These are phyloP conservation scores for Umimayanthus kanabou DNA, from an alignment of 92 coral and sea anemone species.

Conservation along the genomic window DNA sequence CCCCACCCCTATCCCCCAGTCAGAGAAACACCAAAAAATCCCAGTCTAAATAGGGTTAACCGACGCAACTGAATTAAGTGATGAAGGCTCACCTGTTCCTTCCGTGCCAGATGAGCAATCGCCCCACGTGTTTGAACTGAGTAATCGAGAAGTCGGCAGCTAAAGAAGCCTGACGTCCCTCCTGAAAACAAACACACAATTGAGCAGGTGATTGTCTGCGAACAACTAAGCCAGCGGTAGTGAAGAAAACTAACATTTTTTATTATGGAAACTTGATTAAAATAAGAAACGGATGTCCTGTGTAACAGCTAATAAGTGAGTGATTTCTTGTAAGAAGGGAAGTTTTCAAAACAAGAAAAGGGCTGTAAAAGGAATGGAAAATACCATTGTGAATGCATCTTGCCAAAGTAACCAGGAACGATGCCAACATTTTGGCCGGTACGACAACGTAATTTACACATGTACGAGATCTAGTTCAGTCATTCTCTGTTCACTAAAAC, in stretches of 20 bases:
- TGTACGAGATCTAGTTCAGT: no score
- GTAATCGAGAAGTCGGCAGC: constrained; percentile 99
- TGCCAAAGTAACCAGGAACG: no score
- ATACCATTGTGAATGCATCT: no score
- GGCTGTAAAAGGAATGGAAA: neutral
- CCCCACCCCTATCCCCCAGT: no score
- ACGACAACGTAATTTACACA: no score
- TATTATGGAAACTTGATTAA: neutral
- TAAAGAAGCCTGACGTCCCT: constrained; percentile 97
- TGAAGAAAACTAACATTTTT: neutral
- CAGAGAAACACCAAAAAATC: no score
- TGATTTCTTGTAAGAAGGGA: neutral
- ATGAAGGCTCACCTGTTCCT: constrained; percentile 76
- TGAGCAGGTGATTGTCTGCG: neutral
- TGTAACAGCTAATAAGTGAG: no score
- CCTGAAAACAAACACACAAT: constrained; percentile 54
- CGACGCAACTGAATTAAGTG: no score
- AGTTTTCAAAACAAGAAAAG: neutral
- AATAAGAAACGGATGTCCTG: neutral
- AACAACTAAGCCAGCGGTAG: neutral
- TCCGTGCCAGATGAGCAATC: constrained; percentile 97
- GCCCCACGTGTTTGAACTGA: constrained; percentile 87
- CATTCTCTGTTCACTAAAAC: no score
- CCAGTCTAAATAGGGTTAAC: no score
- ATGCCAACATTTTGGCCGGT: no score